Evolutionary conservation across 2,797 vertebrate genomes (phyloP).

Genomic region (Epinephelus awoara): DNA sequence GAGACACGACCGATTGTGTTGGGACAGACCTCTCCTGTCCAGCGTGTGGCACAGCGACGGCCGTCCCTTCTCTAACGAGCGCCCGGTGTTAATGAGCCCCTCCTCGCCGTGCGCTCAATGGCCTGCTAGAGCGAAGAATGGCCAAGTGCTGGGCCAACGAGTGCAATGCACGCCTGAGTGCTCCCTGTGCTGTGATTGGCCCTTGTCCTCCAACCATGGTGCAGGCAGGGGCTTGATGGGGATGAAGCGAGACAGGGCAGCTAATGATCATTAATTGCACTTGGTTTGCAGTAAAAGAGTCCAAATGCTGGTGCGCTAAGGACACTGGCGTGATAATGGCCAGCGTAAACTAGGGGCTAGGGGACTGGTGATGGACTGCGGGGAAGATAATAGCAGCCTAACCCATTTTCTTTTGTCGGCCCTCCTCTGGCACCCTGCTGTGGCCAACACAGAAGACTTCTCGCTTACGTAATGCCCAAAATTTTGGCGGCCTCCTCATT

Average conservation of each 20-base stretch:
- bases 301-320: constrained; percentile 87
- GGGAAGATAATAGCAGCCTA: constrained; percentile 83
- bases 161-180: constrained; percentile 89
- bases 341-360: constrained; percentile 57
- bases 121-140: constrained; percentile 93
- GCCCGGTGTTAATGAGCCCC: constrained; percentile 81
- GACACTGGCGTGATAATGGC: constrained; percentile 84
- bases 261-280: constrained; percentile 99
- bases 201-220: constrained; percentile 51
- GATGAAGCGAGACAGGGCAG: constrained; percentile 91
- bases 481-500: constrained; percentile 76
- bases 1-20: constrained; percentile 91
- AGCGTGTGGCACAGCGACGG: constrained; percentile 93
- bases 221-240: constrained; percentile 89
- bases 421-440: constrained; percentile 69
- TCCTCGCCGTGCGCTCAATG: constrained; percentile 88
- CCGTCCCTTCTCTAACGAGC: constrained; percentile 81
- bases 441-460: constrained; percentile 70
- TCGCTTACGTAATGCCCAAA: constrained; percentile 80
- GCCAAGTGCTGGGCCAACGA: constrained; percentile 87
- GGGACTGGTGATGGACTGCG: constrained; percentile 59
- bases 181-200: constrained; percentile 86
- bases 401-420: constrained; percentile 84
- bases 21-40: constrained; percentile 88
- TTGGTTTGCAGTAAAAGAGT: constrained; percentile 90